phyloP scores from a whole-genome alignment of 2,888 invertebrate genomes.

The Stenodema calcarata region DNA sequence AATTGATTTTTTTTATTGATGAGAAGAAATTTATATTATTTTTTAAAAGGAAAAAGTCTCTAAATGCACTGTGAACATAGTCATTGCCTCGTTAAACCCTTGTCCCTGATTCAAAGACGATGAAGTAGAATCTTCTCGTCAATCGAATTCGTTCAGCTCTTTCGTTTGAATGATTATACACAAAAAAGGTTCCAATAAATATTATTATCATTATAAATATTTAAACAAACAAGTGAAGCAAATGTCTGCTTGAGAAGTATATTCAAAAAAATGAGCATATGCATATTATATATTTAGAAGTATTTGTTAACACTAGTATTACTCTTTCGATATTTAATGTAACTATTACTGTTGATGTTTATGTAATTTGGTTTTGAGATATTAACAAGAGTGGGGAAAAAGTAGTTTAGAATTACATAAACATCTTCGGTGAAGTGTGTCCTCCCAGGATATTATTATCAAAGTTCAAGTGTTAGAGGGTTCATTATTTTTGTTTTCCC shows the following conservation, averaged over 20 bases:
- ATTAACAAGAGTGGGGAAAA: not conserved
- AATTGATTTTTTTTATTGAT: not conserved
- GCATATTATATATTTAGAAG: constrained; percentile 44
- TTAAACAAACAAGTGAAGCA: constrained; percentile 17
- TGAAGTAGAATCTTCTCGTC: not conserved
- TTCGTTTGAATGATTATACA: not conserved
- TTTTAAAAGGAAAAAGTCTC: constrained; percentile 42
- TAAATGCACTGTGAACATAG: constrained; percentile 55
- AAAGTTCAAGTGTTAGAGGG: constrained; percentile 17
- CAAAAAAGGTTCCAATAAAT: not conserved
- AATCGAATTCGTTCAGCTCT: not conserved
- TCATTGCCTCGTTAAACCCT: constrained; percentile 34
- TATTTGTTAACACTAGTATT: constrained; percentile 54
- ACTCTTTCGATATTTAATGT: constrained; percentile 49
- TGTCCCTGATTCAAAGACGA: not conserved
- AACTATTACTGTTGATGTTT: constrained; percentile 44
- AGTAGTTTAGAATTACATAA: not conserved
- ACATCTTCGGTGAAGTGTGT: constrained; percentile 21
- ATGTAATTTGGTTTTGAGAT: constrained; percentile 36
- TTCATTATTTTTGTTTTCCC: not conserved
- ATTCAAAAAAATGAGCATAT: not conserved
- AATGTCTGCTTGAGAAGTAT: not conserved
- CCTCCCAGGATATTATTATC: constrained; percentile 24
- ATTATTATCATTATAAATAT: constrained; percentile 14
- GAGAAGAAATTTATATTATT: not conserved